phyloP scores from a whole-genome alignment of 2,888 invertebrate genomes.

The Heteromurus nitidus region DNA sequence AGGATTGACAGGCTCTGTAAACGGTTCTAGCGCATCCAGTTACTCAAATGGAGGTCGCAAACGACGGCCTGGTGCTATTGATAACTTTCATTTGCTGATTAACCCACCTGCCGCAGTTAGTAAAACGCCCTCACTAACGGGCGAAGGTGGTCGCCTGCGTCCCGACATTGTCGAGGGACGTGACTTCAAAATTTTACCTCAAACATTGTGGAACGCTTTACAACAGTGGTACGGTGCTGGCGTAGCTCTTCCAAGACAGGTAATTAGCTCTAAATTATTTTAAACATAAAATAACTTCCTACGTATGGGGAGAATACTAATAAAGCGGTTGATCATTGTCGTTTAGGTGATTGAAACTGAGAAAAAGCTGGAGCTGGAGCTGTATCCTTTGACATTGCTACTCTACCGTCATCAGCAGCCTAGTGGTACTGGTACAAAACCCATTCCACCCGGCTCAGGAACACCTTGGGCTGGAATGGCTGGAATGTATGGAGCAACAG shows the following conservation, averaged over 20 bases:
- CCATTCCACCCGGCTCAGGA: slow-evolving; percentile 39
- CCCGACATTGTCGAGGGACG: slow-evolving; percentile 80
- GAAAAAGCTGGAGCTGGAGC: slow-evolving; percentile 82
- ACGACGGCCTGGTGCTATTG: slow-evolving; percentile 82
- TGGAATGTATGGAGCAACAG: slow-evolving; percentile 81
- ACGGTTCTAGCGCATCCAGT: slow-evolving; percentile 48
- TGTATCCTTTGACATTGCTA: slow-evolving; percentile 87
- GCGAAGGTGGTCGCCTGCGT: slow-evolving; percentile 90
- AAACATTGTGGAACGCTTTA: slow-evolving; percentile 90
- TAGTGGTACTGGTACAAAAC: slow-evolving; percentile 72
- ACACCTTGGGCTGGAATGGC: slow-evolving; percentile 77
- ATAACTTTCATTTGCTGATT: slow-evolving; percentile 83
- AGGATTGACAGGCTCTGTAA: slow-evolving; percentile 62
- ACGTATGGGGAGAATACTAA: background rate
- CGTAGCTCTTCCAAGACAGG: slow-evolving; percentile 86
- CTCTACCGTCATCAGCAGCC: slow-evolving; percentile 83
- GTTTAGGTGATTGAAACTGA: slow-evolving; percentile 77
- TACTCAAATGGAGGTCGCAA: slow-evolving; percentile 41
- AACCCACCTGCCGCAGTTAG: slow-evolving; percentile 76
- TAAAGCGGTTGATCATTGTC: background rate
- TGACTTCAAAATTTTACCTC: slow-evolving; percentile 91
- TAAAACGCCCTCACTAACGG: slow-evolving; percentile 83
- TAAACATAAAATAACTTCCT: background rate
- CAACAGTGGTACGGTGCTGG: slow-evolving; percentile 89
- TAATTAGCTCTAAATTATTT: slow-evolving; percentile 75